These are phyloP conservation scores for Hemiscyllium ocellatum DNA, from an alignment of 2,113 vertebrate species.

Conservation along the genomic window DNA sequence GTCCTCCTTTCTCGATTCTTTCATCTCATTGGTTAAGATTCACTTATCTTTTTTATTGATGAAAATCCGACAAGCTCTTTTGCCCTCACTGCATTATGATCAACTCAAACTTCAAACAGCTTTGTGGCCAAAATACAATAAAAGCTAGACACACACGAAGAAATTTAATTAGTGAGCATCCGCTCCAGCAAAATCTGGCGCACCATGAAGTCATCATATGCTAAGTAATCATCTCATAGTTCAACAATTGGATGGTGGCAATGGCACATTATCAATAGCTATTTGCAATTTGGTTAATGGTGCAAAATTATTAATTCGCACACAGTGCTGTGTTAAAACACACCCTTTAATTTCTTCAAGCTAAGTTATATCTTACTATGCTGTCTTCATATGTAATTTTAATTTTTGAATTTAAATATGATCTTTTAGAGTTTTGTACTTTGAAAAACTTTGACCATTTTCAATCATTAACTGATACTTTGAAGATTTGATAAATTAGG, in stretches of 20 bases:
- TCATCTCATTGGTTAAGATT: not conserved
- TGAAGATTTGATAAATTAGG: not conserved
- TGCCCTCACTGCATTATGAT: not conserved
- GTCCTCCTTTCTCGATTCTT: not conserved
- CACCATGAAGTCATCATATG: not conserved
- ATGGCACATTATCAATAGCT: not conserved
- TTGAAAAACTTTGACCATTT: not conserved
- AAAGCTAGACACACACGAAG: not conserved
- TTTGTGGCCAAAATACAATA: not conserved
- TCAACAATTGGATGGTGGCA: not conserved
- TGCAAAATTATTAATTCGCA: not conserved
- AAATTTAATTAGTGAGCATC: not conserved
- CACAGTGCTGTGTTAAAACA: not conserved
- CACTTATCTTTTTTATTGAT: not conserved
- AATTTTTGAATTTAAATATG: not conserved
- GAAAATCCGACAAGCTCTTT: not conserved
- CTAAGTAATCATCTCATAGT: not conserved
- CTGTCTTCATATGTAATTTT: not conserved
- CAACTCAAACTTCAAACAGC: not conserved
- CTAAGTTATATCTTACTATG: not conserved
- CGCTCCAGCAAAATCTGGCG: not conserved
- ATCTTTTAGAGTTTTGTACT: not conserved
- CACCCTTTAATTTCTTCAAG: not conserved
- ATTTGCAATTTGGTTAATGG: not conserved
- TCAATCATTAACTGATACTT: not conserved